Conservation (phyloP, 2,888 invertebrate genomes). For the Sceliomorpha sp. region DNA sequence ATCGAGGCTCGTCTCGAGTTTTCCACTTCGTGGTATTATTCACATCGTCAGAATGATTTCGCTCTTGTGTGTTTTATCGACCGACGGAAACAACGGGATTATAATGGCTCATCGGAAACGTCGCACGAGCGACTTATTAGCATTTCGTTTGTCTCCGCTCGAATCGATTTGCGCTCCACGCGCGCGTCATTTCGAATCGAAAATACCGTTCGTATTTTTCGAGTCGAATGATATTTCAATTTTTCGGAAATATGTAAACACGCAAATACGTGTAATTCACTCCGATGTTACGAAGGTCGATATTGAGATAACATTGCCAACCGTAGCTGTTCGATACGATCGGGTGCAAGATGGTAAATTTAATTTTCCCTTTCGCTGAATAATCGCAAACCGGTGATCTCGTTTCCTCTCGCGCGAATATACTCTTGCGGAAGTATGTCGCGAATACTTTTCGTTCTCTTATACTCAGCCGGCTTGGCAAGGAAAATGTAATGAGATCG, state of each 20-base stretch:
- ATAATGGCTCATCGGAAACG: no score
- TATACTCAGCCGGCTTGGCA: slow-evolving; percentile 21
- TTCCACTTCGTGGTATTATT: slow-evolving; percentile 33
- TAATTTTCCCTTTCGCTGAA: slow-evolving; percentile 53
- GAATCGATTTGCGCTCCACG: no score
- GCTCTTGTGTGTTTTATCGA: not conserved
- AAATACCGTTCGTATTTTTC: no score
- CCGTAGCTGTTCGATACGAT: slow-evolving; percentile 20
- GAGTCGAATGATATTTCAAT: no score
- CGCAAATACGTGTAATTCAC: slow-evolving; percentile 27
- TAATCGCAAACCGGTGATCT: slow-evolving; percentile 47
- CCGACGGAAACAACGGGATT: not conserved
- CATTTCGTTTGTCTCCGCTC: no score
- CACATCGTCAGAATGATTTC: slow-evolving; percentile 26
- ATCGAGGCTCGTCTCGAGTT: slow-evolving; percentile 41
- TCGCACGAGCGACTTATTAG: no score
- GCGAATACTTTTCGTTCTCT: slow-evolving; percentile 35
- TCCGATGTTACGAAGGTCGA: slow-evolving; percentile 31
- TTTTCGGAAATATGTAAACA: not conserved
- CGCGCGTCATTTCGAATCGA: no score
- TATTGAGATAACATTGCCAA: slow-evolving; percentile 36
- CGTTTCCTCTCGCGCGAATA: slow-evolving; percentile 31
- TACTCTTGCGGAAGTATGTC: slow-evolving; percentile 28
- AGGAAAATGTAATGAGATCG: slow-evolving; percentile 47
- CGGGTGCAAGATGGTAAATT: slow-evolving; percentile 41